Percentiles rank a stretch among this genome's conserved stretches.
These are phyloP conservation scores for Paraplagusia blochii DNA, from an alignment of 2,113 vertebrate species.

Conservation along the genomic window DNA sequence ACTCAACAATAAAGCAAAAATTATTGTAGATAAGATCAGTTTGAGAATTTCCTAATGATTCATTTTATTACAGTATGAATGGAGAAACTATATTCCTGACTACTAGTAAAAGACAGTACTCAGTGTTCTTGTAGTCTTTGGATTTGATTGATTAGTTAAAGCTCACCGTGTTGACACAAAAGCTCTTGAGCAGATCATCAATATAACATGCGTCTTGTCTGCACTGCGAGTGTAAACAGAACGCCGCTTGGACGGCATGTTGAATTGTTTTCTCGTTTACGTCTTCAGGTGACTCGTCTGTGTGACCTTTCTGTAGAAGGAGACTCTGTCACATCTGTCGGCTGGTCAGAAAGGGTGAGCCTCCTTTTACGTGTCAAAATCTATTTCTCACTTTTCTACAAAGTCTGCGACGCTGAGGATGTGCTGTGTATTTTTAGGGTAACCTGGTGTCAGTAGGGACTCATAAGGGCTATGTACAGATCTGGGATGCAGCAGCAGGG, in stretches of 20 bases:
- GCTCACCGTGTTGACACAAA: no score
- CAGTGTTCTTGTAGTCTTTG: no score
- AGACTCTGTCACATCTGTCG: constrained; percentile 95
- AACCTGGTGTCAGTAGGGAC: constrained; percentile 96
- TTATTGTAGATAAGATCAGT: no score
- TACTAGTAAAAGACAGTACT: no score
- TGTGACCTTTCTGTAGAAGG: constrained; percentile 98
- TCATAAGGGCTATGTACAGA: constrained; percentile 98
- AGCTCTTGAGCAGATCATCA: no score
- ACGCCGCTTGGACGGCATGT: background rate
- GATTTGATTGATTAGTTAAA: no score
- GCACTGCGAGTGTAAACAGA: background rate
- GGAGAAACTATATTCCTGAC: no score
- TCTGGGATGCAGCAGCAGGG: constrained; percentile 96
- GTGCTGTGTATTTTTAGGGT: constrained; percentile 74
- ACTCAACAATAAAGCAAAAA: no score
- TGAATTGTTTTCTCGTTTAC: constrained; percentile 4
- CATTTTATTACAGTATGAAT: no score
- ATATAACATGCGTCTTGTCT: no score
- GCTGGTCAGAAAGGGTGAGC: constrained; percentile 97
- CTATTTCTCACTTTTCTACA: background rate
- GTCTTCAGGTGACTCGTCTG: constrained; percentile 87
- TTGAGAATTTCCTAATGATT: no score
- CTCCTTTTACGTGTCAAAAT: background rate
- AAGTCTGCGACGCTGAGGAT: no score